These are phyloP conservation scores for Mantis religiosa DNA, from an alignment of 2,888 invertebrate genomes.

Conservation along the genomic window DNA sequence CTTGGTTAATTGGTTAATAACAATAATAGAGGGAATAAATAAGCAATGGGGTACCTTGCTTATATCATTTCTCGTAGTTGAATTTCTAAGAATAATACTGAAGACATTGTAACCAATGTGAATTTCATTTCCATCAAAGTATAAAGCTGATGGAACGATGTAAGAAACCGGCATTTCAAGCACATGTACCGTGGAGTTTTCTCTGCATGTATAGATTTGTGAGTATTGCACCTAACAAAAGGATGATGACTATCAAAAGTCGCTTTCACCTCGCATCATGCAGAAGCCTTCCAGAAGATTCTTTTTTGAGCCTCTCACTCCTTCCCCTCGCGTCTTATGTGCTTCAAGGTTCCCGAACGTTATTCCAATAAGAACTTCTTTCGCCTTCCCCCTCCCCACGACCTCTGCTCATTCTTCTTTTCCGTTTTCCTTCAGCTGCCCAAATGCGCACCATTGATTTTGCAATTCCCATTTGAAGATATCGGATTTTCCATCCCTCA, in stretches of 20 bases:
- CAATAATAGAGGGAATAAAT: too few species aligned
- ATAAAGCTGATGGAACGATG: too few species aligned
- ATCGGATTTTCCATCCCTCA: conserved; percentile 29
- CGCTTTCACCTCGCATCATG: conserved; percentile 12
- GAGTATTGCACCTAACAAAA: conserved; percentile 28
- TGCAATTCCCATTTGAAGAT: conserved; percentile 32
- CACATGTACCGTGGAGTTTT: too few species aligned
- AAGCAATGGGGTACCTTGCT: too few species aligned
- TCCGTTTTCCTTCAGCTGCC: conserved; percentile 9
- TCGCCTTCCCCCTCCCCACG: not conserved
- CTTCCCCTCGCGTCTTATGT: conserved; percentile 17
- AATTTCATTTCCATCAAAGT: too few species aligned
- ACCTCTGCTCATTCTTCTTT: not conserved
- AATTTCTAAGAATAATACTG: too few species aligned
- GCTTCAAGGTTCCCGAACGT: conserved; percentile 5
- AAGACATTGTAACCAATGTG: too few species aligned
- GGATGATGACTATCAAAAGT: conserved; percentile 22
- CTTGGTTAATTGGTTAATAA: too few species aligned
- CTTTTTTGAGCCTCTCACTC: conserved; percentile 9
- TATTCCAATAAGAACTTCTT: conserved; percentile 19
- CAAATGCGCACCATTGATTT: conserved; percentile 31
- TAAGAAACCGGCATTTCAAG: too few species aligned
- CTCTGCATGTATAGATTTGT: not conserved
- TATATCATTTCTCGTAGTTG: too few species aligned
- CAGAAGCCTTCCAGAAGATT: not conserved